Evolutionary conservation across 2,888 invertebrate genomes (phyloP), one percentile per base, ranked within the genome.

Genomic region (Drosophila kokeensis): DNA sequence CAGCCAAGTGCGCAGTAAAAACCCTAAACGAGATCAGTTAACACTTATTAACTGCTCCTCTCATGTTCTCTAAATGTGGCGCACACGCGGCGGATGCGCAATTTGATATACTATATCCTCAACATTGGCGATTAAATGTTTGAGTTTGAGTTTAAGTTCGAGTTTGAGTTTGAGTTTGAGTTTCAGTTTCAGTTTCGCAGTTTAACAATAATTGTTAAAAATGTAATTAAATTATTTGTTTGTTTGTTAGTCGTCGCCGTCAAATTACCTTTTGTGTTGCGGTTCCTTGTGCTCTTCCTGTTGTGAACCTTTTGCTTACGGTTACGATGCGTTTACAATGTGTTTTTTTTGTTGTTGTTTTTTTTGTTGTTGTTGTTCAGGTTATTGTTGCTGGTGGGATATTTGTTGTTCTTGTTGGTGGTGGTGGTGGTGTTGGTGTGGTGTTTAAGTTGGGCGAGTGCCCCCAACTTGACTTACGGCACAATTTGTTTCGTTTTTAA

Each of bases 391-490:
- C 49, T 61, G 52, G 36, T 66, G 45, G 55, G n/a, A 27, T 34
- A 49, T 34, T 58, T 55, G 34, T 34, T 57, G 15, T 48, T 54
- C 32, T 52, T 48, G 38, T 10, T 54, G 52, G 45, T 54, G 50
- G 34, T 10, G 32, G 0, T 32, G 30, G 10, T 30, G 30, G 8
- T 30, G 29, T 0, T 30, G 48, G 45, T 38, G 27, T 63, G 63
- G 53, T 38, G 27, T 63, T 63, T 58, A 40, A 67, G 66, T 80
- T 82, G 79, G 76, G 71, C 79, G 65, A 73, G 73, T 62, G 89
- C 89, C 83, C 87, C 81, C 83, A 87, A 86, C 87, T 76, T 89
- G 84, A 81, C 83, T 84, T 81, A 74, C 84, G 83, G 83, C 87
- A 81, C 87, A 84, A 84, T 85, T 84, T 82, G 73, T 87, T 76